These are phyloP conservation scores for Drosophila miranda DNA, from an alignment of 1,140 invertebrate genomes.

Conservation along the genomic window DNA sequence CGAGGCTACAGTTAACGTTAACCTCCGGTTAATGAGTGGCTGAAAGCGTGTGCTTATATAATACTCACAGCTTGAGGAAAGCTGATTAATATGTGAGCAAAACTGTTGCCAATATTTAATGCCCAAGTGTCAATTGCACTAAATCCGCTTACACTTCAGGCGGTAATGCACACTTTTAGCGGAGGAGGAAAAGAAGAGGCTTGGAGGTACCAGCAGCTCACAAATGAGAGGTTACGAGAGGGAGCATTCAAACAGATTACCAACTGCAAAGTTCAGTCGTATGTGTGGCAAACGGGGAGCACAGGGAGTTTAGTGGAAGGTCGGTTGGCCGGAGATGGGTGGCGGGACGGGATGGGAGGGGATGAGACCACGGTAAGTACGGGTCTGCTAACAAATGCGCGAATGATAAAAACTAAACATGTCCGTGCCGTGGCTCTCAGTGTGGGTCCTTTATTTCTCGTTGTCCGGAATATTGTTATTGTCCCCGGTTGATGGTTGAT, in stretches of 20 bases:
- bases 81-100: slow-evolving; percentile 28
- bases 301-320: too few species aligned
- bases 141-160: slow-evolving; percentile 35
- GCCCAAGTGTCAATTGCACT: slow-evolving; percentile 33
- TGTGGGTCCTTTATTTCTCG: slow-evolving; percentile 30
- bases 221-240: slow-evolving; percentile 15
- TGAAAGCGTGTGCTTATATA: background rate
- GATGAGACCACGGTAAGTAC: slow-evolving; percentile 18
- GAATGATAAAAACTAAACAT: slow-evolving; percentile 69
- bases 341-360: background rate
- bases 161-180: background rate
- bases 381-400: slow-evolving; percentile 46
- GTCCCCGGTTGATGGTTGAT: slow-evolving; percentile 18
- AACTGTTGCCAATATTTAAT: slow-evolving; percentile 37
- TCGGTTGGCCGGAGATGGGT: background rate
- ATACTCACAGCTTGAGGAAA: too few species aligned
- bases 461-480: slow-evolving; percentile 18
- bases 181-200: too few species aligned
- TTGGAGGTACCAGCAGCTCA: slow-evolving; percentile 5
- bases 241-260: slow-evolving; percentile 37
- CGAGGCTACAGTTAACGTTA: slow-evolving; percentile 14
- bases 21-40: slow-evolving; percentile 4
- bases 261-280: slow-evolving; percentile 35
- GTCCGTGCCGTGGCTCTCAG: slow-evolving; percentile 15
- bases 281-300: background rate